Percentiles rank a stretch among this genome's conserved stretches.
phyloP scores from a whole-genome alignment of 2,888 invertebrate genomes.

The Ganaspis brasiliensis region DNA sequence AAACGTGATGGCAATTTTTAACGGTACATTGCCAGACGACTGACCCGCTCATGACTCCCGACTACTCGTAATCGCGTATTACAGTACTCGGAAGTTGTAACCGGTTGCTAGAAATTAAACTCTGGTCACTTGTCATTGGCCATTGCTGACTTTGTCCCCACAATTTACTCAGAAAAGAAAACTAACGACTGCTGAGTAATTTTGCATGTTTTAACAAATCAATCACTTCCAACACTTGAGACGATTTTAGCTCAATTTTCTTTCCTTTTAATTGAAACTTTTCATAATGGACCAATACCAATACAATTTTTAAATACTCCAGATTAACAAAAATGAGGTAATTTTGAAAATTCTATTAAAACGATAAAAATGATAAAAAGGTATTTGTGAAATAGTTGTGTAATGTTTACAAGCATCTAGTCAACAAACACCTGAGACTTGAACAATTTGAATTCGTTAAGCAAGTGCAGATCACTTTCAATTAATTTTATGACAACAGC shows the following conservation, averaged over 20 bases:
- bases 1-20: constrained; percentile 26
- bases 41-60: constrained; percentile 21
- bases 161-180: background rate
- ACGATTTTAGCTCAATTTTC: background rate
- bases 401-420: constrained; percentile 16
- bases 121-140: background rate
- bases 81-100: constrained; percentile 40
- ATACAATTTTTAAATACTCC: too few relatives aligned
- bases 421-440: constrained; percentile 32
- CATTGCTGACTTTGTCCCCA: background rate
- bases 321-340: too few relatives aligned
- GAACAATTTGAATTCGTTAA: constrained; percentile 37
- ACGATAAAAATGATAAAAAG: background rate
- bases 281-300: too few relatives aligned
- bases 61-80: constrained; percentile 9
- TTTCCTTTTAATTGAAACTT: background rate
- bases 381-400: background rate
- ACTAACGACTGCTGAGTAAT: background rate
- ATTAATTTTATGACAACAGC: constrained; percentile 45
- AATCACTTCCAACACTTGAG: background rate
- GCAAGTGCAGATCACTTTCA: constrained; percentile 36
- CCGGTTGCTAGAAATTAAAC: constrained; percentile 27
- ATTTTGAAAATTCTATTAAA: too few relatives aligned
- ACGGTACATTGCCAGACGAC: constrained; percentile 37
- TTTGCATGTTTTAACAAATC: background rate